These are phyloP conservation scores for Crotophaga sulcirostris DNA, from an alignment of 2,113 vertebrate species.

Conservation along the genomic window DNA sequence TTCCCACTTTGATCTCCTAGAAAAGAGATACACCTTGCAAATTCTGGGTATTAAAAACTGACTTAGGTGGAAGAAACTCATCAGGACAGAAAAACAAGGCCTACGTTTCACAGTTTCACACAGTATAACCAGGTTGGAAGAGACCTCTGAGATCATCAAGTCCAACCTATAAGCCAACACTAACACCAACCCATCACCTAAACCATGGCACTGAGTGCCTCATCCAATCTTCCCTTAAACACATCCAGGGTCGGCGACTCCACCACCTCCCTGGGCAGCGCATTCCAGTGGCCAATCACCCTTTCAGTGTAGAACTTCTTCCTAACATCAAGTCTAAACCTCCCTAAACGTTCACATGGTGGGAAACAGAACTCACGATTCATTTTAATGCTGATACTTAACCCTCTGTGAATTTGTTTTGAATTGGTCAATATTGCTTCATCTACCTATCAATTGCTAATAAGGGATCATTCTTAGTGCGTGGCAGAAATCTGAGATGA, in stretches of 20 bases:
- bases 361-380: not conserved
- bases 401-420: not conserved
- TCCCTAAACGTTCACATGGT: not conserved
- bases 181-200: too few relatives aligned
- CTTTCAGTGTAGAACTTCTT: too few relatives aligned
- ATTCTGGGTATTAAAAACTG: not conserved
- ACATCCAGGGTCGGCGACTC: too few relatives aligned
- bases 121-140: too few relatives aligned
- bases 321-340: too few relatives aligned
- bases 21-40: not conserved
- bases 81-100: not conserved
- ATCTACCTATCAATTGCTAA: not conserved
- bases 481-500: not conserved
- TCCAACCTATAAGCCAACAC: too few relatives aligned
- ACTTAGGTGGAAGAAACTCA: not conserved
- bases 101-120: too few relatives aligned
- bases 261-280: too few relatives aligned
- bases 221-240: too few relatives aligned
- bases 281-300: too few relatives aligned
- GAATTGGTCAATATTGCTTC: not conserved
- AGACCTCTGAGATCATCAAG: too few relatives aligned
- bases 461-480: not conserved
- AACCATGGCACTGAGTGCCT: too few relatives aligned
- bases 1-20: not conserved
- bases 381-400: not conserved